phyloP scores from a whole-genome alignment of 2,113 vertebrate species.

The Lophura nycthemera region DNA sequence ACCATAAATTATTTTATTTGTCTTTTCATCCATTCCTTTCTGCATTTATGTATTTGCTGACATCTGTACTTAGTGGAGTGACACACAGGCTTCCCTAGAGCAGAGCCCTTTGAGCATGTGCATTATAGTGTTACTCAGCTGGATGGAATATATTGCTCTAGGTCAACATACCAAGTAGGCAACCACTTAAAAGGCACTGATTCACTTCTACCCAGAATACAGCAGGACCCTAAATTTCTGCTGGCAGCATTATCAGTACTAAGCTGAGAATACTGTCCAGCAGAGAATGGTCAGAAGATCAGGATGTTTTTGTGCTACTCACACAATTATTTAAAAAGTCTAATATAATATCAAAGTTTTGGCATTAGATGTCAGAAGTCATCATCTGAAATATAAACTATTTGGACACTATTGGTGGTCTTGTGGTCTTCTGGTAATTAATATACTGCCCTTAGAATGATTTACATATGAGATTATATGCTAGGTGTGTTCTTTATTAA shows the following conservation, averaged over 20 bases:
- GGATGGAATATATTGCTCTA: slow-evolving; percentile 27
- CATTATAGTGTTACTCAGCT: slow-evolving; percentile 27
- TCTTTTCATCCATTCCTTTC: background rate
- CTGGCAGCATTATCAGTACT: background rate
- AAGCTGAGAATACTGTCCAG: background rate
- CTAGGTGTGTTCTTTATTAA: background rate
- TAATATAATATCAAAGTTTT: background rate
- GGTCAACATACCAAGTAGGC: background rate
- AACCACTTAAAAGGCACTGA: slow-evolving; percentile 28
- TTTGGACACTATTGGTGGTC: background rate
- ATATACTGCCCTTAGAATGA: background rate
- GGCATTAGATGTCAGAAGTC: background rate
- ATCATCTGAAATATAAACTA: background rate
- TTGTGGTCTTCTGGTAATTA: background rate
- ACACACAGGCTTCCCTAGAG: slow-evolving; percentile 26
- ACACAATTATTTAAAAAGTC: background rate
- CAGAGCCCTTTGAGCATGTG: slow-evolving; percentile 10
- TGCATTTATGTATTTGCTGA: background rate
- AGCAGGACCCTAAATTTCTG: background rate
- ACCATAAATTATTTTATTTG: slow-evolving; percentile 30
- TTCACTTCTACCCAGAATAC: background rate
- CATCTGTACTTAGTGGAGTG: slow-evolving; percentile 24
- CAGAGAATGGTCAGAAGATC: background rate
- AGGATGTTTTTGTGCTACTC: background rate
- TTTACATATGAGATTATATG: background rate